Base-by-base conservation (phyloP, 2,888 invertebrate species). In the Lapara coniferarum region DNA sequence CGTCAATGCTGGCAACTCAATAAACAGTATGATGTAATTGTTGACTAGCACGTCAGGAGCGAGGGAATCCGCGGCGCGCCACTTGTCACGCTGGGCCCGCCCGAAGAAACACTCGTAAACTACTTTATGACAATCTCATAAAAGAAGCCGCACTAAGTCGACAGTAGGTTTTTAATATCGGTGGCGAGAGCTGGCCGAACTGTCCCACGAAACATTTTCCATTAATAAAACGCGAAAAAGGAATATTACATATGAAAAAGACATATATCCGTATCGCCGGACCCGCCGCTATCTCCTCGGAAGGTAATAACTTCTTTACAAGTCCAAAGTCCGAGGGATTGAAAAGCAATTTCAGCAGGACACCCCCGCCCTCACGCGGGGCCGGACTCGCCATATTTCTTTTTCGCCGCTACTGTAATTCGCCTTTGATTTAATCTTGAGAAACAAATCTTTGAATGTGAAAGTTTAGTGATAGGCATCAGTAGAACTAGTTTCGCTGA, bases 281-380 rank as follows among this genome's bases (percentile, higher is more conserved):
- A 91, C 91, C 93, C 91, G 92, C 87, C 92, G 93, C 92, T 93
- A 93, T 93, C 93, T 94, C 88, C 89, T 89, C 85, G 89, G 92
- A 93, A 94, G 94, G 94, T 94, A 94, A 94, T 94, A 94, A 94
- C 94, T 94, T 94, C 94, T 94, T 94, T 94, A 94, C 94, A 94
- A 94, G 94, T 94, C 94, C 93, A 94, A 94, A 94, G 94, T 94
- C 94, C 94, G 94, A 93, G 94, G 94, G 94, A 94, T 94, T 94
- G 94, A 93, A 94, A 94, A 94, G 94, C 94, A 94, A 94, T 94
- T 94, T 94, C 94, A 93, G 91, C 89, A 90, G 90, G 92, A 92
- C 94, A 92, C 93, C 93, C 90, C 92, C 91, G 88, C 89, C 90
- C 90, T 86, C 84, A 83, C 81, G 87, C 88, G 85, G 90, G 89